These are phyloP conservation scores for Caenorhabditis virilis DNA, from an alignment of 2,888 invertebrate genomes.

Conservation along the genomic window DNA sequence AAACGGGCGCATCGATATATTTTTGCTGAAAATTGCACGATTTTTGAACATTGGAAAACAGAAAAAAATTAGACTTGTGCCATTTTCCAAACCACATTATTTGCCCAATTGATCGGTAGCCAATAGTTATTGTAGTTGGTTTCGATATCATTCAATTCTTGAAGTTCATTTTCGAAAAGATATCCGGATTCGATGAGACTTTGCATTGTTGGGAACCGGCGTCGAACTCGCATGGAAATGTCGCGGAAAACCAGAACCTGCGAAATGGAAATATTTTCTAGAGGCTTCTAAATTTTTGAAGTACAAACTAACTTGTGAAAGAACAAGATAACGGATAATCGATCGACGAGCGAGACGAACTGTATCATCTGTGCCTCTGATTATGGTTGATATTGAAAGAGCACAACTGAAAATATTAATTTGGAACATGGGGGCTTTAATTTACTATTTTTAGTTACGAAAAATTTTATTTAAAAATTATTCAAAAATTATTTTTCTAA, in stretches of 20 bases:
- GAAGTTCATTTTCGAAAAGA: slow-evolving; percentile 45
- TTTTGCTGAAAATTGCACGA: too few species aligned
- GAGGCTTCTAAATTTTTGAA: too few species aligned
- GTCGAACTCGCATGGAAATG: slow-evolving; percentile 55
- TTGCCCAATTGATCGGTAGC: too few species aligned
- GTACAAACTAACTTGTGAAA: slow-evolving; percentile 37
- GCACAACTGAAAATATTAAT: slow-evolving; percentile 44
- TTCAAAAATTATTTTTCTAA: too few species aligned
- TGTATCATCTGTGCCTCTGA: slow-evolving; percentile 42
- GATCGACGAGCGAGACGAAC: slow-evolving; percentile 41
- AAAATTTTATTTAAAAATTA: too few species aligned
- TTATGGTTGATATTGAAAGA: slow-evolving; percentile 39
- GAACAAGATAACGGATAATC: slow-evolving; percentile 42
- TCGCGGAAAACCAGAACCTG: slow-evolving; percentile 58
- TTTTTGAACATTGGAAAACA: too few species aligned
- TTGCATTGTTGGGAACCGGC: slow-evolving; percentile 54
- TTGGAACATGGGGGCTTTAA: too few species aligned
- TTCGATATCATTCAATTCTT: slow-evolving; percentile 42
- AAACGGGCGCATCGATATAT: slow-evolving; percentile 33
- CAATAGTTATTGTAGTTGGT: slow-evolving; percentile 48
- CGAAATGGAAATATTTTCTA: not conserved
- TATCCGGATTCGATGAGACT: slow-evolving; percentile 43
- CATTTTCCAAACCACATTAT: too few species aligned
- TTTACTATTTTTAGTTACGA: too few species aligned
- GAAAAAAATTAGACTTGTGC: too few species aligned